Evolutionary conservation across 2,888 invertebrate species (phyloP), one percentile per base, ranked within the genome.

Genomic region (Penaeus monodon): DNA sequence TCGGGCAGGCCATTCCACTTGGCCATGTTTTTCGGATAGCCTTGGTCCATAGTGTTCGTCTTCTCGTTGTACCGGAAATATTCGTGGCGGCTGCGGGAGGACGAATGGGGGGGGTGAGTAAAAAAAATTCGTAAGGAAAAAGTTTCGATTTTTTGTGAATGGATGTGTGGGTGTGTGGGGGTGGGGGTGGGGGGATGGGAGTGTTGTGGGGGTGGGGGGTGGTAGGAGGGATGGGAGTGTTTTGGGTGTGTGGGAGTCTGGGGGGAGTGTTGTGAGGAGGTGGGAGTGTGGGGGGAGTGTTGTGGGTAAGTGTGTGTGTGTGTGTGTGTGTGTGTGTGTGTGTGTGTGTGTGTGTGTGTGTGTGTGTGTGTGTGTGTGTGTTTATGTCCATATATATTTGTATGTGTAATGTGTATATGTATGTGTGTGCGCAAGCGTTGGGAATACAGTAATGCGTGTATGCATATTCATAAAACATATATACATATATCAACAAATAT

Each of bases 1-100:
- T 96, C 95, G 3, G 96, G 97, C 63, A 99, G 96, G 2, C 98
- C 98, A 91, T 95, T 95, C 97, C 99, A 99, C 94, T 97, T 96
- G 84, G 95, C 94, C 95, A 99, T 98, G 92, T 97, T 96, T 82
- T 98, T 94, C 0, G 99, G 99, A 93, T 99, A 99, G 93, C 98
- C 98, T 86, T 96, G 93, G 92, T 98, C 98, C 49, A 98, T 96
- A 88, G 94, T 94, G 82, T 95, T 94, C 14, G 94, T 93, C 4
- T 95, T 95, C 92, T 97, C 97, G 91, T 97, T 97, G 91, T 95
- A 95, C 91, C 95, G 96, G 96, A 96, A 97, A 92, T 97, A 98
- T 93, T 95, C 94, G 38, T 95, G 95, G 65, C 94, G 94, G 90
- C 95, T 95, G 91, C 94, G 94, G 24, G 63, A 2, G 65, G 20